Evolutionary conservation across 1,140 invertebrate species (phyloP), one percentile per base, ranked within the genome.

Genomic region (Anoplolepis gracilipes): DNA sequence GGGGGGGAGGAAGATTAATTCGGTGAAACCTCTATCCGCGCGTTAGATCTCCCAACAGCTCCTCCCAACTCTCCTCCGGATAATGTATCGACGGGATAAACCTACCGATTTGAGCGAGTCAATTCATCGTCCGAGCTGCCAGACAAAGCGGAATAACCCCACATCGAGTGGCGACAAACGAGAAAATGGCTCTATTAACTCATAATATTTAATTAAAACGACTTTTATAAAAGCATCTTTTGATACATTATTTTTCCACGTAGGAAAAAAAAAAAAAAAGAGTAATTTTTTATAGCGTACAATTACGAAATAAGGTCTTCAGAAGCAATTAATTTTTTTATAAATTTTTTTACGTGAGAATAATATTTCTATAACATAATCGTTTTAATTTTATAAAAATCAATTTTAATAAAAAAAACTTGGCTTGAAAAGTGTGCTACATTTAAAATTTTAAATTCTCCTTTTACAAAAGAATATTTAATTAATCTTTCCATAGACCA

Each of bases 81-180:
- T 89, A 90, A 90, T 81, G 88, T 70, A 89, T 87, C 73, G 85
- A 55, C 53, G 53, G 88, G 88, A 90, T 89, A 87, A 90, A 89
- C 62, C 75, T 57, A 65, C 88, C 78, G 64, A 64, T 90, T 90
- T 77, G 79, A 89, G 79, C 79, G 69, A 87, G 75, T 89, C 85
- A 55, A 89, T 89, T 87, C 86, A 89, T 89, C 85, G 88, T 85
- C 75, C 25, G 62, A 75, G 49, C 67, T 81, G 75, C 78, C 79
- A 62, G 46, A 8, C 75, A n/a, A 46, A 28, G 25, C 59, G 19
- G 28, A 11, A 49, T 76, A 78, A 72, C n/a, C 16, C 16, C 6
- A 79, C 10, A 11, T 7, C 77, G 33, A 53, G 22, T 30, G 1
- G 49, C 33, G 49, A 36, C 49, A 36, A 81, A 59, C 42, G 11